phyloP scores from a whole-genome alignment of 2,113 vertebrate species.

The Colius striatus region DNA sequence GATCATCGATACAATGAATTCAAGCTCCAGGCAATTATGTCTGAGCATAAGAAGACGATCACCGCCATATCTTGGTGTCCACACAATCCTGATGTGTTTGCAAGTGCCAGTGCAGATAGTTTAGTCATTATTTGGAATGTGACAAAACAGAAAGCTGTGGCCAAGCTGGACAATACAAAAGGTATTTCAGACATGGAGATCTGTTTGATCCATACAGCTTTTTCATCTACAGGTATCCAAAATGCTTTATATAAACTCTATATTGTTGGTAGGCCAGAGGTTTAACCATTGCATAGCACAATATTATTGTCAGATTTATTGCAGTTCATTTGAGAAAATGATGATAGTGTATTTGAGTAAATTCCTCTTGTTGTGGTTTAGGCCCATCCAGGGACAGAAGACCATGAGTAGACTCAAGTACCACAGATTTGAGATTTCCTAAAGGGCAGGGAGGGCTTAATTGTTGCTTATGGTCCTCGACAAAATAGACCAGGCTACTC shows the following conservation, averaged over 20 bases:
- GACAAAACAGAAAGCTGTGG: conserved; percentile 89
- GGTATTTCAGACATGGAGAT: conserved; percentile 73
- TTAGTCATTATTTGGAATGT: conserved; percentile 97
- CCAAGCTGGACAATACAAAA: conserved; percentile 92
- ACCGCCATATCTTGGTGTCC: conserved; percentile 97
- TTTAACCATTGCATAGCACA: neutral
- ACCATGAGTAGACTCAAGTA: too few species aligned
- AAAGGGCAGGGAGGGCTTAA: too few species aligned
- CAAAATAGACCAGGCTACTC: too few species aligned
- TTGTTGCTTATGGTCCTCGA: too few species aligned
- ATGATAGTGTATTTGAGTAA: neutral
- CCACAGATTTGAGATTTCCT: too few species aligned
- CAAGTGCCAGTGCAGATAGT: conserved; percentile 91
- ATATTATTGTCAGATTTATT: neutral
- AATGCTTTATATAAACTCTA: neutral
- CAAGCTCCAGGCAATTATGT: conserved; percentile 94
- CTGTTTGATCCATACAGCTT: neutral
- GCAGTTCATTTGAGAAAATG: neutral
- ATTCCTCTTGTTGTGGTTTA: neutral
- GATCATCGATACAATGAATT: conserved; percentile 96
- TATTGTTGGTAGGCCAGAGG: neutral
- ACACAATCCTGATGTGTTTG: conserved; percentile 91
- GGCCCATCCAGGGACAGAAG: too few species aligned
- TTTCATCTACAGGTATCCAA: neutral
- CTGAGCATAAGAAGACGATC: conserved; percentile 98